Conservation (phyloP, 2,888 invertebrate genomes). For the Lysandra bellargus region DNA sequence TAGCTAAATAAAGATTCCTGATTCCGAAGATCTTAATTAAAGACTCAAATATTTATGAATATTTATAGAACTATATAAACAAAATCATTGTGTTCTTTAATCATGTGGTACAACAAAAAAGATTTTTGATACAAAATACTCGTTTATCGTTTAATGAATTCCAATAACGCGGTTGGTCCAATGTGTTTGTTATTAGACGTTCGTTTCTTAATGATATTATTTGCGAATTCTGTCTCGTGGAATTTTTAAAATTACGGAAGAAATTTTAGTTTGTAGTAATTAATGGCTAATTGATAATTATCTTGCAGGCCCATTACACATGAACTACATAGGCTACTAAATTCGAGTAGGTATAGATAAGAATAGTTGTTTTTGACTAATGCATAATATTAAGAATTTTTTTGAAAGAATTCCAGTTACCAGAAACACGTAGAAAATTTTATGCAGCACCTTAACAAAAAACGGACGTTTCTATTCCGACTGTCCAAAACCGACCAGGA, state of each 20-base stretch:
- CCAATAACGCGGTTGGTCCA: constrained; percentile 11
- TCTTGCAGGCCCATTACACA: neutral
- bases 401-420: neutral
- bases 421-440: neutral
- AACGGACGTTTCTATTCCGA: constrained; percentile 17
- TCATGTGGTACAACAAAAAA: constrained; percentile 31
- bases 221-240: neutral
- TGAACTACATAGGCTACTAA: neutral
- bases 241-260: neutral
- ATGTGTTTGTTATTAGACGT: constrained; percentile 7
- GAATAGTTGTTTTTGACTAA: neutral
- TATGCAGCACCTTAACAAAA: neutral
- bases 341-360: neutral
- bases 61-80: constrained; percentile 15
- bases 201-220: neutral
- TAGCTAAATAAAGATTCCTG: neutral
- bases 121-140: constrained; percentile 10
- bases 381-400: neutral
- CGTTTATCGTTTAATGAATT: constrained; percentile 5
- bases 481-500: constrained; percentile 11
- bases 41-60: constrained; percentile 10
- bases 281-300: neutral
- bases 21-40: neutral
- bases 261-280: neutral
- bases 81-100: constrained; percentile 31